phyloP scores from a whole-genome alignment of 2,888 invertebrate species.

The Pandemis cinnamomeana region DNA sequence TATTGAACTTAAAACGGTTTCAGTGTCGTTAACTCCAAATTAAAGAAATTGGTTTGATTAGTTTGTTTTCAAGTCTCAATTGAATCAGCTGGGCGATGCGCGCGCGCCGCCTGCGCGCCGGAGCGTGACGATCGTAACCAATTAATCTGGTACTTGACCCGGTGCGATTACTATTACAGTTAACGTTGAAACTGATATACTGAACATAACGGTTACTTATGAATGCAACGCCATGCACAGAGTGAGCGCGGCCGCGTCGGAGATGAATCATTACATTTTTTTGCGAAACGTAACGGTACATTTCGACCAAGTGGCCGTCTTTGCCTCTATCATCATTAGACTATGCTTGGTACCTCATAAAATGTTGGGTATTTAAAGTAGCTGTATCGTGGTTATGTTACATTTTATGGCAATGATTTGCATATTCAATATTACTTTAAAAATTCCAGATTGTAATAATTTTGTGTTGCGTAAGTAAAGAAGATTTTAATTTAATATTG shows the following conservation, averaged over 20 bases:
- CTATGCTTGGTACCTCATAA: background rate
- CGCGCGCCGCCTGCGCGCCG: conserved; percentile 61
- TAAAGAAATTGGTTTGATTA: conserved; percentile 43
- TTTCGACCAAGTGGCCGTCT: background rate
- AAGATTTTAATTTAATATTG: too few relatives aligned
- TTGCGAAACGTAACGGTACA: conserved; percentile 31
- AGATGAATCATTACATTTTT: conserved; percentile 13
- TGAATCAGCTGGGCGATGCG: conserved; percentile 63
- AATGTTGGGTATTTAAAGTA: background rate
- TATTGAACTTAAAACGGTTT: background rate
- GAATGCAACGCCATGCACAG: conserved; percentile 3
- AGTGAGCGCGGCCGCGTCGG: conserved; percentile 2
- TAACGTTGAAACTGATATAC: conserved; percentile 36
- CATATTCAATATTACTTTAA: background rate
- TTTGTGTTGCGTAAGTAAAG: too few relatives aligned
- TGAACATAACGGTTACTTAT: conserved; percentile 19
- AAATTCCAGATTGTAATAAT: background rate
- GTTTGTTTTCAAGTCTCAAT: conserved; percentile 48
- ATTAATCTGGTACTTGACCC: conserved; percentile 51
- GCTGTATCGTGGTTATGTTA: background rate
- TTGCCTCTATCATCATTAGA: background rate
- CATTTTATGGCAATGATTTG: background rate
- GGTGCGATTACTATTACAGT: conserved; percentile 44
- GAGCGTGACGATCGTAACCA: conserved; percentile 58
- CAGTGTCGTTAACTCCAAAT: background rate